Evolutionary conservation across 2,888 invertebrate genomes (phyloP).

Genomic region (Rhingia rostrata): DNA sequence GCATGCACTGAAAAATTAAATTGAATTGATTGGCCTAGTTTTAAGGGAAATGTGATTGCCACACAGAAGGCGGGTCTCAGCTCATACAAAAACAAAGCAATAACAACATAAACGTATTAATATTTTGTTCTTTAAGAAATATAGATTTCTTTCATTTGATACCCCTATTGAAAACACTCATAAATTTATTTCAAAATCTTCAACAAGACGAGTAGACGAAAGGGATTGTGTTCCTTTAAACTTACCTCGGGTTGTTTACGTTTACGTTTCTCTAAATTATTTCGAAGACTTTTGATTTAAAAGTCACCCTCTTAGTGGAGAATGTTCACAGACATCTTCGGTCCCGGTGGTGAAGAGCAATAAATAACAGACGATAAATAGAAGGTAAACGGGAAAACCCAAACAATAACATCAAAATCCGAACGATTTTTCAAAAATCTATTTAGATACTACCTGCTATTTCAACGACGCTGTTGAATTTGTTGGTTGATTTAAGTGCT

Average conservation of each 20-base stretch:
- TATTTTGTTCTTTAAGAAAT: not conserved
- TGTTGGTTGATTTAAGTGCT: not conserved
- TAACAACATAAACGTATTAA: not conserved
- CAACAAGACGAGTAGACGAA: not conserved
- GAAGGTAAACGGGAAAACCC: not conserved
- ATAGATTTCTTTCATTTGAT: not conserved
- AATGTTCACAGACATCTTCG: slow-evolving; percentile 16
- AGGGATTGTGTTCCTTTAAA: not conserved
- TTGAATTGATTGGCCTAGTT: slow-evolving; percentile 63
- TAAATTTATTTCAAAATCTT: slow-evolving; percentile 1
- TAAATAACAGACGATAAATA: slow-evolving; percentile 8
- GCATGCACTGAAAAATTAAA: slow-evolving; percentile 45
- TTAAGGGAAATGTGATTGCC: slow-evolving; percentile 27
- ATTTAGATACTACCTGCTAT: slow-evolving; percentile 34
- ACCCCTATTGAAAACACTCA: not conserved
- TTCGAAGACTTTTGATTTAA: slow-evolving; percentile 4
- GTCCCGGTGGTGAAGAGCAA: slow-evolving; percentile 9
- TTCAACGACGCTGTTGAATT: not conserved
- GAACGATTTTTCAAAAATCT: not conserved
- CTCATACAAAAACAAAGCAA: not conserved
- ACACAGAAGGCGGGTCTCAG: slow-evolving; percentile 14
- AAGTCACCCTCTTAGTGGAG: slow-evolving; percentile 4
- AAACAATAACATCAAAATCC: not conserved
- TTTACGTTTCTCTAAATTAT: slow-evolving; percentile 11
- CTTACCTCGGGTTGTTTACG: not conserved